phyloP scores from a whole-genome alignment of 2,888 invertebrate genomes.

The Lamellibrachia satsuma region DNA sequence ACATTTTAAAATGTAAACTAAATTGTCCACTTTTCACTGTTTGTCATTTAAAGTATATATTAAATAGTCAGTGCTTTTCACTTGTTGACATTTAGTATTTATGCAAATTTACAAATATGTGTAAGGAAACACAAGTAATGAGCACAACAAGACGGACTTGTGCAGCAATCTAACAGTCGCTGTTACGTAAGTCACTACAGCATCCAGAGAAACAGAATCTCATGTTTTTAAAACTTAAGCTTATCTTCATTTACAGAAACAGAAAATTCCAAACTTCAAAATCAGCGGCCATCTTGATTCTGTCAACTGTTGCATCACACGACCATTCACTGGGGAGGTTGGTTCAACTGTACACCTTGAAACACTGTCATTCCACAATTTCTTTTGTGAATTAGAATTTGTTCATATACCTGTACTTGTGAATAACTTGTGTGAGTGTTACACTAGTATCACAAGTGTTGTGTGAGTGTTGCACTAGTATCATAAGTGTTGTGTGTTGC shows the following conservation, averaged over 20 bases:
- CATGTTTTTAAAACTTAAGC: not conserved
- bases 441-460: too few relatives aligned
- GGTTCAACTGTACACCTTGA: slow-evolving; percentile 8
- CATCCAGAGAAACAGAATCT: not conserved
- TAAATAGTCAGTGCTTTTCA: not conserved
- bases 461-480: too few relatives aligned
- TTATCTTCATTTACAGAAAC: slow-evolving; percentile 60
- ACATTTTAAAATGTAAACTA: too few relatives aligned
- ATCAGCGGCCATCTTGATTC: slow-evolving; percentile 85
- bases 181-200: not conserved
- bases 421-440: too few relatives aligned
- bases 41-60: too few relatives aligned
- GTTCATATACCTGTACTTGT: too few relatives aligned
- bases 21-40: too few relatives aligned
- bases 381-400: not conserved
- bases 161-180: not conserved
- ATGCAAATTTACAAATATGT: not conserved
- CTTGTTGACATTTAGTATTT: not conserved
- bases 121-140: not conserved
- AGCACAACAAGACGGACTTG: not conserved
- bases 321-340: slow-evolving; percentile 89
- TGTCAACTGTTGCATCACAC: slow-evolving; percentile 82
- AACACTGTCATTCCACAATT: not conserved
- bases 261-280: slow-evolving; percentile 80
- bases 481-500: too few relatives aligned